Conservation (phyloP, 2,888 invertebrate genomes). For the Cordilura impudica region DNA sequence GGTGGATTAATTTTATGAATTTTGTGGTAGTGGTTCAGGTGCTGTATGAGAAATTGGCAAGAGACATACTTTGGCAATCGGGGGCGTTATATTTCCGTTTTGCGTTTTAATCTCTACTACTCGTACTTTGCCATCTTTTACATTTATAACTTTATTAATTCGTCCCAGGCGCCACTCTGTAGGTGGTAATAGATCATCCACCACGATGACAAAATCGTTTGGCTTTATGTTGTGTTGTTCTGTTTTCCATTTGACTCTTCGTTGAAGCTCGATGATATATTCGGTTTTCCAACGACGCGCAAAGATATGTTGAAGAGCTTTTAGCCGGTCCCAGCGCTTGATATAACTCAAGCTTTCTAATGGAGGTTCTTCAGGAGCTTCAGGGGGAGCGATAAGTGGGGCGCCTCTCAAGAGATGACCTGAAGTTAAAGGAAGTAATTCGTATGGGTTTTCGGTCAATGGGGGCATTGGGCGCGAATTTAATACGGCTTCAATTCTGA, state of each 20-base stretch:
- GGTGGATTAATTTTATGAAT: too few relatives aligned
- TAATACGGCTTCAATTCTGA: background rate
- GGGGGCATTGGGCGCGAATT: slow-evolving; percentile 2
- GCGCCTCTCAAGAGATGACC: background rate
- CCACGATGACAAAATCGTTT: too few relatives aligned
- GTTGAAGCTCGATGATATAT: background rate
- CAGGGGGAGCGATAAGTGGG: background rate
- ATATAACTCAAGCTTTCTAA: too few relatives aligned
- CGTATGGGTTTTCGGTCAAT: slow-evolving; percentile 1
- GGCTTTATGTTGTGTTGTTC: too few relatives aligned
- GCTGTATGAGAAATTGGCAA: background rate
- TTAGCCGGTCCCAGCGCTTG: too few relatives aligned
- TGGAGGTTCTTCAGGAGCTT: background rate
- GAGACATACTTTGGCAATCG: background rate
- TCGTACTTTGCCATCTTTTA: background rate
- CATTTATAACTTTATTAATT: background rate
- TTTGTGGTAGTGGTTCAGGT: background rate
- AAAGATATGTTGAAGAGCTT: background rate
- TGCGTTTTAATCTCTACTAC: background rate
- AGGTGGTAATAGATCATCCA: background rate
- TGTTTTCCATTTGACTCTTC: too few relatives aligned
- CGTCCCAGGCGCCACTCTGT: background rate
- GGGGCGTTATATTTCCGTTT: background rate
- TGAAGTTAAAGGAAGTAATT: background rate
- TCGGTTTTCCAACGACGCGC: slow-evolving; percentile 1